phyloP scores from a whole-genome alignment of 1,140 invertebrate species.

The Cherax destructor region DNA sequence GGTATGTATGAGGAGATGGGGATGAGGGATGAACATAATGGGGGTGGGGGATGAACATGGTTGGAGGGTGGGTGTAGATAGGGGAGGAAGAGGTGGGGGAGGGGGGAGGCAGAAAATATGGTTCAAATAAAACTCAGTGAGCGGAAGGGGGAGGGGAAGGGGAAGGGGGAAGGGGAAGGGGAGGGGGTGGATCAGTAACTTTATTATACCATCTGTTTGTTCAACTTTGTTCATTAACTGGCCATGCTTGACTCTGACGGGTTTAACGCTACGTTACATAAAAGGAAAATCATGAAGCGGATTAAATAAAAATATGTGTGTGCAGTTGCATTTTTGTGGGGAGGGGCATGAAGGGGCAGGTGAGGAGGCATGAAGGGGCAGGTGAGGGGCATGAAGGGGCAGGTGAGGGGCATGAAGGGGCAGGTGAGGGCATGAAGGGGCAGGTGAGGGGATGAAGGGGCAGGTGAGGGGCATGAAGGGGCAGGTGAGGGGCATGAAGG shows the following conservation, averaged over 20 bases:
- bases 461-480: too few relatives aligned
- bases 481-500: too few relatives aligned
- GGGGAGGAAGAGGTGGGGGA: not conserved
- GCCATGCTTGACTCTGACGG: constrained; percentile 32
- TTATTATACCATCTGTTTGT: constrained; percentile 50
- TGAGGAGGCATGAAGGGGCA: too few relatives aligned
- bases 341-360: too few relatives aligned
- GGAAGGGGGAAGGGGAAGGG: too few relatives aligned
- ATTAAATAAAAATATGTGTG: constrained; percentile 3
- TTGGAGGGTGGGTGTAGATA: not conserved
- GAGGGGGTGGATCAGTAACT: not conserved
- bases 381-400: too few relatives aligned
- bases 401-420: too few relatives aligned
- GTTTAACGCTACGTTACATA: constrained; percentile 46
- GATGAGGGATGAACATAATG: not conserved
- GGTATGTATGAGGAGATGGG: not conserved
- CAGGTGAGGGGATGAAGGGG: too few relatives aligned
- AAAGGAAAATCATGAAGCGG: constrained; percentile 14
- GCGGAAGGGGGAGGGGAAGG: not conserved
- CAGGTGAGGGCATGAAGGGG: too few relatives aligned
- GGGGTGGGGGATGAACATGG: not conserved
- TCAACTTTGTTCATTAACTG: constrained; percentile 36
- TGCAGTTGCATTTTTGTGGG: too few relatives aligned
- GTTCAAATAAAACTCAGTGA: constrained; percentile 38
- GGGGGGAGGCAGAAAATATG: not conserved